phyloP scores from a whole-genome alignment of 1,140 invertebrate genomes.

The Rhagoletis pomonella region DNA sequence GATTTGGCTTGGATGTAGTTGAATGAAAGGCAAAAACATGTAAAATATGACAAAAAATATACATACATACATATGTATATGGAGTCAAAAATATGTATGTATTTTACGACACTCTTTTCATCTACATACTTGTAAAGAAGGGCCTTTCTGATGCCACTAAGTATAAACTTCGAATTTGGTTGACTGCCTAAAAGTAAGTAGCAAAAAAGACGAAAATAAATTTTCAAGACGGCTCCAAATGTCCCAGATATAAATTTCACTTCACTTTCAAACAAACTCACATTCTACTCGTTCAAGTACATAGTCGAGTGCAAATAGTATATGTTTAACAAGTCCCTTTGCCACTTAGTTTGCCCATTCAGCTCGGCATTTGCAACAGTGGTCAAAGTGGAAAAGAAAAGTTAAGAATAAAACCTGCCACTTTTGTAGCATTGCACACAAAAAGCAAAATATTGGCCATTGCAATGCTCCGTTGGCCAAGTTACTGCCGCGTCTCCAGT shows the following conservation, averaged over 20 bases:
- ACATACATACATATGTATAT: too few relatives aligned
- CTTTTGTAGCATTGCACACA: conserved; percentile 19
- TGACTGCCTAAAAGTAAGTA: conserved; percentile 26
- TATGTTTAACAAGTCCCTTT: conserved; percentile 13
- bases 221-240: background rate
- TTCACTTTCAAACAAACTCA: background rate
- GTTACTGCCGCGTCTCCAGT: background rate
- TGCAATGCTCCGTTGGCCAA: conserved; percentile 28
- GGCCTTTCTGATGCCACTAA: background rate
- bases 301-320: background rate
- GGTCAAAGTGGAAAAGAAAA: conserved; percentile 30
- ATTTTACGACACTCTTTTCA: too few relatives aligned
- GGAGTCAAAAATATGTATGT: too few relatives aligned
- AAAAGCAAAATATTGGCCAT: conserved; percentile 29
- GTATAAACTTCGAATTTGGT: background rate
- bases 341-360: conserved; percentile 43
- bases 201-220: conserved; percentile 15
- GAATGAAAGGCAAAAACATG: too few relatives aligned
- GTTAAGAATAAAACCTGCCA: conserved; percentile 6
- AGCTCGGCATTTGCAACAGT: conserved; percentile 30
- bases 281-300: background rate
- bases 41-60: too few relatives aligned
- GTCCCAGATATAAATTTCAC: background rate
- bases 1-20: too few relatives aligned
- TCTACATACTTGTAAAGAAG: background rate